Base-by-base conservation (phyloP, 1,140 invertebrate species). In the Sycophila sp. region DNA sequence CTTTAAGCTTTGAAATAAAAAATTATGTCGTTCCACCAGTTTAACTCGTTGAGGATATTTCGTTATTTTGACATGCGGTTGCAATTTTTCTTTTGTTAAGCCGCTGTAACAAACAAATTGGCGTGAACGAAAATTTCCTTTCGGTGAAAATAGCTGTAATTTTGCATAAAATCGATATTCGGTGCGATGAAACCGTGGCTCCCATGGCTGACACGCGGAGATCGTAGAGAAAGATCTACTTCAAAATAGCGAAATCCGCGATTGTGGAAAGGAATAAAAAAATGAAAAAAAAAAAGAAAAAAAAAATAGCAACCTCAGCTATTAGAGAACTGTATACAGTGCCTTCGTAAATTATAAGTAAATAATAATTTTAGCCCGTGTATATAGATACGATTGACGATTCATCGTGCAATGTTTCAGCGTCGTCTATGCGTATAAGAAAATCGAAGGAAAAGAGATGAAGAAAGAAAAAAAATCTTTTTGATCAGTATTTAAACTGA, bases 311-410 rank as follows among this genome's bases (percentile, higher is more conserved):
- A 45, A 58, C 24, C 5, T 2, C 17, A 30, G 58, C 40, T 45
- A 30, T 51, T 63, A 49, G 28, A 64, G 67, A 73, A 71, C 58
- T 60, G 60, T 67, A 73, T 32, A 53, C 67, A 70, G 72, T 73
- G 72, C 72, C 72, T 73, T 73, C 34, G 32, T 70, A 73, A 55
- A 45, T 60, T 24, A 30, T 73, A 73, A 70, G 62, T 30, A 32
- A 64, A 26, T 60, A 64, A 36, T 65, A 65, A 70, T 71, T 70
- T 42, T 71, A 69, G 59, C 13, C 30, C n/a, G 26, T 51, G 40
- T 36, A 55, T 60, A 36, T 28, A 49, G 30, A 26, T 36, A 15
- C 10, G 19, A 45, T 60, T 13, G 8, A 60, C 40, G 36, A 62
- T 42, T 62, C 56, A 4, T 32, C 11, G n/a, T 49, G 15, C 15